phyloP scores from a whole-genome alignment of 2,113 vertebrate species.

The Sinocyclocheilus rhinocerous region DNA sequence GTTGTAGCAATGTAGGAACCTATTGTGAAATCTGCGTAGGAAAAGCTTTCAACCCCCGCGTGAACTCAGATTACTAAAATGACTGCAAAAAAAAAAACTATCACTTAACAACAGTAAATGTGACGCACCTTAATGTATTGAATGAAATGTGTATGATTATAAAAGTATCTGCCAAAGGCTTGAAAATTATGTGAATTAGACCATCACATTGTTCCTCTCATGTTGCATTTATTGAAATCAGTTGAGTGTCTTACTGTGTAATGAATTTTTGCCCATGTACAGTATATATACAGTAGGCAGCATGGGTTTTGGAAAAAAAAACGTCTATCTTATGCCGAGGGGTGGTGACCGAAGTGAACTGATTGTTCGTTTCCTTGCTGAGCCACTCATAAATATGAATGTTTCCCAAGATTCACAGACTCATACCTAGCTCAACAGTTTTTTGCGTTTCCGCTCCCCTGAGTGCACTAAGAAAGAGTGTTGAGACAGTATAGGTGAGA shows the following conservation, averaged over 20 bases:
- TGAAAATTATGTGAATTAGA: background rate
- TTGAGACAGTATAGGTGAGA: background rate
- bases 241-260: background rate
- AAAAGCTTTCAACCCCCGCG: no score
- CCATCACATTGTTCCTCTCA: background rate
- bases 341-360: background rate
- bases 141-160: background rate
- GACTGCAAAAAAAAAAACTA: no score
- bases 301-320: background rate
- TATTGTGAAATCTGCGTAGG: no score
- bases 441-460: background rate
- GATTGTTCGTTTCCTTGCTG: background rate
- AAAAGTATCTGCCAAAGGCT: background rate
- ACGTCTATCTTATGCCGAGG: background rate
- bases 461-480: slow-evolving; percentile 16
- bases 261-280: background rate
- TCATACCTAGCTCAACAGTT: background rate
- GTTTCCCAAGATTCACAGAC: background rate
- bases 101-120: background rate
- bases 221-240: background rate
- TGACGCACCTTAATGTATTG: background rate
- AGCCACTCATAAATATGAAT: slow-evolving; percentile 35
- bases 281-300: background rate
- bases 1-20: no score
- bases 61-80: no score